These are phyloP conservation scores for Drosophila neocordata DNA, from an alignment of 1,140 invertebrate genomes.

Conservation along the genomic window DNA sequence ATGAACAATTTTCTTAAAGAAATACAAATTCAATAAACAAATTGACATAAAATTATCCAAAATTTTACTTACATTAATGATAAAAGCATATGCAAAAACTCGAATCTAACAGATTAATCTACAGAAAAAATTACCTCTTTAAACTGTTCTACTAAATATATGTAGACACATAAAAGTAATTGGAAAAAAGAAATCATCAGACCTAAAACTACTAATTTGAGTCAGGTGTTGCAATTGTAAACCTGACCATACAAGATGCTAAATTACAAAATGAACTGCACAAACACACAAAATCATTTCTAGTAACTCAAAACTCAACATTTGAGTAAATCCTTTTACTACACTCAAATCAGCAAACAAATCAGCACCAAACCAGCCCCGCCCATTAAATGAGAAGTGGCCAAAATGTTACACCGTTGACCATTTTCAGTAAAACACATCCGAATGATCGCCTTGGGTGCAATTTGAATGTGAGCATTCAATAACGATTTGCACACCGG, in stretches of 20 bases:
- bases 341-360: slow-evolving; percentile 55
- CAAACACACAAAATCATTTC: slow-evolving; percentile 5
- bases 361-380: slow-evolving; percentile 41
- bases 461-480: slow-evolving; percentile 75
- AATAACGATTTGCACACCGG: slow-evolving; percentile 74
- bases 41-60: too few species aligned
- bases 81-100: too few species aligned
- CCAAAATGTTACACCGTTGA: slow-evolving; percentile 37
- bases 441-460: slow-evolving; percentile 64
- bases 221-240: not conserved
- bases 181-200: too few species aligned
- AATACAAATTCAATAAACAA: too few species aligned
- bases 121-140: too few species aligned
- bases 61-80: too few species aligned
- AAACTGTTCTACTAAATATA: too few species aligned
- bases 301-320: slow-evolving; percentile 18
- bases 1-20: too few species aligned
- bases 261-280: not conserved
- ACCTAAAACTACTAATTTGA: too few species aligned
- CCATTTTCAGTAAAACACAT: slow-evolving; percentile 60
- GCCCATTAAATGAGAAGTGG: slow-evolving; percentile 23
- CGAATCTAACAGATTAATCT: too few species aligned
- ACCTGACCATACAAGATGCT: not conserved
- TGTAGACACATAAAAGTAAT: too few species aligned
- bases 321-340: slow-evolving; percentile 36